phyloP scores from a whole-genome alignment of 1,140 invertebrate genomes.

The Cataglyphis hispanica region DNA sequence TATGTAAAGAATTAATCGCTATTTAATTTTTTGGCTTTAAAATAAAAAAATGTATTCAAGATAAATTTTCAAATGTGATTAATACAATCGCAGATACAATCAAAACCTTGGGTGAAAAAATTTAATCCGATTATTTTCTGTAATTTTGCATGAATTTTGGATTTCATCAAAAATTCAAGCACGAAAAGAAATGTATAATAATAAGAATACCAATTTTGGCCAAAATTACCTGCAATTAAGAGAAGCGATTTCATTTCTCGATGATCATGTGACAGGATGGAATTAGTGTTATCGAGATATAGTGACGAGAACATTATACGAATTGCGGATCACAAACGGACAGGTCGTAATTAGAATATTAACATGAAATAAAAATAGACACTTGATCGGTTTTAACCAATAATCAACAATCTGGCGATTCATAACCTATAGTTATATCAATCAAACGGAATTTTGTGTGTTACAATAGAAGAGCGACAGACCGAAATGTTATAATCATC shows the following conservation, averaged over 20 bases:
- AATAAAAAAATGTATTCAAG: neutral
- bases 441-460: constrained; percentile 44
- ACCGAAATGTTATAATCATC: constrained; percentile 21
- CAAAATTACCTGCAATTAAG: constrained; percentile 73
- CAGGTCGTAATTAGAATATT: constrained; percentile 83
- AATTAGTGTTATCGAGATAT: constrained; percentile 77
- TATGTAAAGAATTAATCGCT: too few species aligned
- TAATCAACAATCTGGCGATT: constrained; percentile 69
- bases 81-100: too few species aligned
- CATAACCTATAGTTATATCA: constrained; percentile 80
- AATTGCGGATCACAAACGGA: constrained; percentile 69
- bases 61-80: neutral
- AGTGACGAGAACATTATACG: constrained; percentile 81
- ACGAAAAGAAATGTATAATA: neutral
- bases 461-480: neutral
- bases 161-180: constrained; percentile 18
- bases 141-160: neutral
- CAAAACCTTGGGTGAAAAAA: neutral
- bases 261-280: constrained; percentile 75
- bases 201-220: constrained; percentile 10
- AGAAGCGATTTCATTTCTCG: constrained; percentile 74
- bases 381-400: constrained; percentile 64
- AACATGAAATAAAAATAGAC: constrained; percentile 67
- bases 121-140: neutral
- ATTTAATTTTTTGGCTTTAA: too few species aligned